Conservation (phyloP, 2,888 invertebrate genomes). For the Drosophila mimetica region DNA sequence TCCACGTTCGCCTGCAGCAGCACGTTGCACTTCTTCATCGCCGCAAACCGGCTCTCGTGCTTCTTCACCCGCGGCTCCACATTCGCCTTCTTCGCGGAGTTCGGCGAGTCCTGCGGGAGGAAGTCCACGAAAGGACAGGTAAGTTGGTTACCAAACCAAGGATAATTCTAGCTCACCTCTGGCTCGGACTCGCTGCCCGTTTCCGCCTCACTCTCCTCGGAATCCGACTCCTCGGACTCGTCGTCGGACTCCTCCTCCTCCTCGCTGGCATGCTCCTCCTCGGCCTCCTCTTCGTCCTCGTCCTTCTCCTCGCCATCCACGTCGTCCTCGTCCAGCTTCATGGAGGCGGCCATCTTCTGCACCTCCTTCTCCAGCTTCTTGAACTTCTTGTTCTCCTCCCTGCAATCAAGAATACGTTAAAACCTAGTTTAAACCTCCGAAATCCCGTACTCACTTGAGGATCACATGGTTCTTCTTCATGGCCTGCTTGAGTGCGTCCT, state of each 20-base stretch:
- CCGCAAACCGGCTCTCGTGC: constrained; percentile 91
- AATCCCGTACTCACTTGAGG: constrained; percentile 86
- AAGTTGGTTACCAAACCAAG: not conserved
- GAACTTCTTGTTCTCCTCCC: constrained; percentile 92
- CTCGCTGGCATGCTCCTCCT: constrained; percentile 83
- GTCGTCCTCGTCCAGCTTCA: constrained; percentile 92
- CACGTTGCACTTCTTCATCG: constrained; percentile 94
- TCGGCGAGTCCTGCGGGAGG: constrained; percentile 87
- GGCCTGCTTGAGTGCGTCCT: constrained; percentile 90
- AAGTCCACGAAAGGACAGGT: constrained; percentile 3
- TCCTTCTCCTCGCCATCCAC: constrained; percentile 89
- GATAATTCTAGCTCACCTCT: constrained; percentile 55
- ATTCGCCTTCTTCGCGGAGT: constrained; percentile 88
- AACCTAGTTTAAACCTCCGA: too few species aligned
- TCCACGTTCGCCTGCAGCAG: constrained; percentile 94
- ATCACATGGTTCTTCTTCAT: constrained; percentile 92
- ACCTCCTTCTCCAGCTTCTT: constrained; percentile 94
- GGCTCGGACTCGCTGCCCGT: constrained; percentile 81
- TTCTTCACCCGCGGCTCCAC: constrained; percentile 88
- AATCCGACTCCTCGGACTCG: constrained; percentile 88
- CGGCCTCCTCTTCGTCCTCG: constrained; percentile 86
- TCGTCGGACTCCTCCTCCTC: constrained; percentile 76
- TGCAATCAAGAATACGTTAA: constrained; percentile 62
- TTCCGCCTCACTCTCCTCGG: constrained; percentile 84
- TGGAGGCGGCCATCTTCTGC: constrained; percentile 94